These are phyloP conservation scores for Luffia ferchaultella DNA, from an alignment of 2,888 invertebrate genomes.

Conservation along the genomic window DNA sequence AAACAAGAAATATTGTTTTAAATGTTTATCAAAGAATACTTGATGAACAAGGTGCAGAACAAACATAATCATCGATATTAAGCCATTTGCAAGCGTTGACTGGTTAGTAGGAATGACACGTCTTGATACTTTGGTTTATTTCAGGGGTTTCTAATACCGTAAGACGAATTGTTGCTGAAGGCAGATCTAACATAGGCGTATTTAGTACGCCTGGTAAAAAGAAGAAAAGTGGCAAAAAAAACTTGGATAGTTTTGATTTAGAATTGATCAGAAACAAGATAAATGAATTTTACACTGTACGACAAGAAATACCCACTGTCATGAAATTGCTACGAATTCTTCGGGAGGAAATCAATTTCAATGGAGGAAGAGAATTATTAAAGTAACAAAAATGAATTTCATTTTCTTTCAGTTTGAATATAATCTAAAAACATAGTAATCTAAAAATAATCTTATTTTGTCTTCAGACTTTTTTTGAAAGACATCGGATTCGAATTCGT, in stretches of 20 bases:
- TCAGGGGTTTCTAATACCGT: background rate
- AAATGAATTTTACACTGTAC: conserved; percentile 7
- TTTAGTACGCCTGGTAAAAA: conserved; percentile 8
- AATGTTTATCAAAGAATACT: background rate
- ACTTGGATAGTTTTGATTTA: conserved; percentile 8
- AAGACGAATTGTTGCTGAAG: conserved; percentile 6
- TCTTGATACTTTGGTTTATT: background rate
- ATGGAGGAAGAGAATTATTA: conserved; percentile 12
- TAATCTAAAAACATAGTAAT: conserved; percentile 6
- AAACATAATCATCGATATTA: background rate
- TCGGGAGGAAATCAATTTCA: conserved; percentile 11
- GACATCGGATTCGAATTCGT: conserved; percentile 11
- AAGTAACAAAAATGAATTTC: conserved; percentile 10
- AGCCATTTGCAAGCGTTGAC: background rate
- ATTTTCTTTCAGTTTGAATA: conserved; percentile 11
- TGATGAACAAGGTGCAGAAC: background rate
- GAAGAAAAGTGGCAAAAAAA: conserved; percentile 6
- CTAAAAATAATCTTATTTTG: conserved; percentile 4
- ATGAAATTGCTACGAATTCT: too few relatives aligned
- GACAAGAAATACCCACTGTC: conserved; percentile 9
- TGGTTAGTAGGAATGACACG: background rate
- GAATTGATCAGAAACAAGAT: conserved; percentile 10
- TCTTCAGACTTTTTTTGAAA: conserved; percentile 10
- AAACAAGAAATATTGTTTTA: background rate
- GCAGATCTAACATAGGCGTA: conserved; percentile 2